These are phyloP conservation scores for Cyclophora punctaria DNA, from an alignment of 2,888 invertebrate genomes.

Conservation along the genomic window DNA sequence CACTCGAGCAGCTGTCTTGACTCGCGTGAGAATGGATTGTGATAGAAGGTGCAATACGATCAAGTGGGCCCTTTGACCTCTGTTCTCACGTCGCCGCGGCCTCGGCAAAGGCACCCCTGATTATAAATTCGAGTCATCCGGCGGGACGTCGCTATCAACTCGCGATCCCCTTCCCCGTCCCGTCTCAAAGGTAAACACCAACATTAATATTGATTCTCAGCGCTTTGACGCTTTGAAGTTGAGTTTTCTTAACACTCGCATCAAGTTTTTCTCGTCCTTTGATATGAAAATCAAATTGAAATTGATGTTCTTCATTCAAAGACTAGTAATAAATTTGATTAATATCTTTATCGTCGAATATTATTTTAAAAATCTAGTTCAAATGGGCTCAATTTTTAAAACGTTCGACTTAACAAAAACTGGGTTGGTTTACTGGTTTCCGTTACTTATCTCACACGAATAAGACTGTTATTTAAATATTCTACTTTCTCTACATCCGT, in stretches of 20 bases:
- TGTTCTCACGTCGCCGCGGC: constrained; percentile 57
- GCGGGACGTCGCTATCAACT: constrained; percentile 45
- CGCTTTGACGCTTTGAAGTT: constrained; percentile 60
- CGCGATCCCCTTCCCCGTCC: constrained; percentile 29
- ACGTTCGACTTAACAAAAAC: constrained; percentile 14
- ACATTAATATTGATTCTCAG: constrained; percentile 69
- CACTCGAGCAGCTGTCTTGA: constrained; percentile 51
- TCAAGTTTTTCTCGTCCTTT: constrained; percentile 52
- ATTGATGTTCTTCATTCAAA: constrained; percentile 18
- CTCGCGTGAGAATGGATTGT: constrained; percentile 59
- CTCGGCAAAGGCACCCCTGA: constrained; percentile 67
- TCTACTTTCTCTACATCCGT: constrained; percentile 40
- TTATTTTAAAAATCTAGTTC: constrained; percentile 2
- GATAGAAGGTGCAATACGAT: constrained; percentile 59
- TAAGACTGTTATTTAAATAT: constrained; percentile 21
- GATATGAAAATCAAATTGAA: constrained; percentile 42
- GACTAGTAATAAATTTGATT: neutral
- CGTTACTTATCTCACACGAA: constrained; percentile 18
- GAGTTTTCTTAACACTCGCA: constrained; percentile 46
- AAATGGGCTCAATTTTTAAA: constrained; percentile 1
- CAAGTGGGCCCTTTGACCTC: constrained; percentile 65
- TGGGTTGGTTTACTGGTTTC: constrained; percentile 23
- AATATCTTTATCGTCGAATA: no score
- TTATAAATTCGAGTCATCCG: constrained; percentile 65
- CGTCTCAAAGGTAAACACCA: constrained; percentile 67